These are phyloP conservation scores for Kryptopterus vitreolus DNA, from an alignment of 2,797 vertebrate genomes.

Conservation along the genomic window DNA sequence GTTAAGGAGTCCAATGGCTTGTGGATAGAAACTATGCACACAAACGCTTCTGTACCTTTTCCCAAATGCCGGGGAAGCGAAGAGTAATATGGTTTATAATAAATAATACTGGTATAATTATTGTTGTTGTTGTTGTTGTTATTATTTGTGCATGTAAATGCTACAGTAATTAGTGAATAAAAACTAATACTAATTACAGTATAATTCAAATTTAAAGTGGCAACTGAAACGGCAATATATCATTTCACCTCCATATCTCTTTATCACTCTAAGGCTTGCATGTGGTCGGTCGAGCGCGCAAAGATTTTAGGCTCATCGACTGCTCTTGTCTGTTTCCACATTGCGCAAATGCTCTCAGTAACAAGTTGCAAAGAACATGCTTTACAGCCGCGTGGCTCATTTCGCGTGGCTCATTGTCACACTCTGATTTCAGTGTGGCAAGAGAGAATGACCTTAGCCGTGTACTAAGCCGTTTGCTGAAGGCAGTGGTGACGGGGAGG, in stretches of 20 bases:
- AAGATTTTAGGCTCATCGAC: background rate
- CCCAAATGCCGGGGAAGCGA: no score
- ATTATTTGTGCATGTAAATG: background rate
- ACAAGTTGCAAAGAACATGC: background rate
- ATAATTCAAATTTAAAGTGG: background rate
- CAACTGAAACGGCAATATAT: background rate
- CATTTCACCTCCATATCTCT: background rate
- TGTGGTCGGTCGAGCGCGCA: background rate
- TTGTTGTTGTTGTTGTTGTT: background rate
- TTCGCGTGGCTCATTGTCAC: no score
- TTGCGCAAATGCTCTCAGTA: background rate
- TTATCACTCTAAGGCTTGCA: background rate
- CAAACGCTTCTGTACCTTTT: no score
- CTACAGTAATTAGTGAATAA: no score
- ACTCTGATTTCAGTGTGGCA: slow-evolving; percentile 9
- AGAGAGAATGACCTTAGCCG: slow-evolving; percentile 22
- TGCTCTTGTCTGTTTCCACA: background rate
- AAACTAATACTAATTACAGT: no score
- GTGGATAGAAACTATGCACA: no score
- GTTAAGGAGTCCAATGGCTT: no score
- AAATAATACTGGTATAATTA: background rate
- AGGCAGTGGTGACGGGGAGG: slow-evolving; percentile 21
- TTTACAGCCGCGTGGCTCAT: slow-evolving; percentile 8
- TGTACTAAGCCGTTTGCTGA: background rate
- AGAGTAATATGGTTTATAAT: no score